phyloP scores from a whole-genome alignment of 2,797 vertebrate genomes.

The Apogon talboti region DNA sequence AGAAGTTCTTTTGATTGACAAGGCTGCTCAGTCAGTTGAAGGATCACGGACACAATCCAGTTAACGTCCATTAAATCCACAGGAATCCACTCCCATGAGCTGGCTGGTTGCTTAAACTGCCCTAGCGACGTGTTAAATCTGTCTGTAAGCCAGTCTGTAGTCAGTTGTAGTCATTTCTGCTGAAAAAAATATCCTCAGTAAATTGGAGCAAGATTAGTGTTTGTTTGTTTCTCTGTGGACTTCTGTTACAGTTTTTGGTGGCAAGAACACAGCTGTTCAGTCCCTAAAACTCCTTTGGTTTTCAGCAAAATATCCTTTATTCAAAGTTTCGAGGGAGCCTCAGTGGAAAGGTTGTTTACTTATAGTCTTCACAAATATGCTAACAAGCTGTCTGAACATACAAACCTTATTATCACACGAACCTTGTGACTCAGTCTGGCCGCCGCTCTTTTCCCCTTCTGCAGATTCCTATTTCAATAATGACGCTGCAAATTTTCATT shows the following conservation, averaged over 20 bases:
- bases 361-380: conserved; percentile 55
- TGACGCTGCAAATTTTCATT: conserved; percentile 53
- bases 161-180: conserved; percentile 31
- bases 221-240: conserved; percentile 48
- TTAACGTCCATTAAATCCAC: conserved; percentile 25
- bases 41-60: conserved; percentile 32
- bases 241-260: conserved; percentile 37
- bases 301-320: conserved; percentile 68
- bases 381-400: conserved; percentile 73
- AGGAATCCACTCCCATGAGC: conserved; percentile 7
- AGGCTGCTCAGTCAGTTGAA: conserved; percentile 37
- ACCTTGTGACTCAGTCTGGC: conserved; percentile 54
- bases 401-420: conserved; percentile 69
- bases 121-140: conserved; percentile 18
- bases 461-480: conserved; percentile 68
- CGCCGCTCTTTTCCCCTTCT: neutral
- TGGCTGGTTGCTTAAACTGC: conserved; percentile 6
- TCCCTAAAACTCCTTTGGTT: conserved; percentile 64
- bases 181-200: conserved; percentile 40
- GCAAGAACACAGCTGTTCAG: conserved; percentile 62
- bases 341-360: conserved; percentile 66
- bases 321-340: conserved; percentile 59
- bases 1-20: conserved; percentile 1
- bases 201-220: conserved; percentile 33
- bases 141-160: conserved; percentile 20